These are phyloP conservation scores for Erpobdella octoculata DNA, from an alignment of 2,888 invertebrate species.

Conservation along the genomic window DNA sequence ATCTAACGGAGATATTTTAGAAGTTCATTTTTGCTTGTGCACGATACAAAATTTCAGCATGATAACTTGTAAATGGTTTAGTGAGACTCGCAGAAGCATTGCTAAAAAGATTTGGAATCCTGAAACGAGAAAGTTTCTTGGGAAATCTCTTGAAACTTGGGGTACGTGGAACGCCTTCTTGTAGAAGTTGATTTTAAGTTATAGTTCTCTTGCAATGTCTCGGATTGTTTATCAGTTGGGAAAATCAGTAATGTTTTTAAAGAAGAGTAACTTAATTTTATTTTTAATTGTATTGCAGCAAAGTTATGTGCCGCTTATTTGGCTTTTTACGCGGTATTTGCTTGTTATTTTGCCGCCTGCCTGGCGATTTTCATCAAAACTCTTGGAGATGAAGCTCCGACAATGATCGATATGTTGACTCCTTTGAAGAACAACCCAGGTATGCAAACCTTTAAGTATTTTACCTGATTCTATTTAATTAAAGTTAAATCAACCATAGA, in stretches of 20 bases:
- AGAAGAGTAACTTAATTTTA: background rate
- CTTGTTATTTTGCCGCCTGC: background rate
- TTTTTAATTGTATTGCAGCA: background rate
- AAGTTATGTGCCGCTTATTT: background rate
- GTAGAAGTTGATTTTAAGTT: background rate
- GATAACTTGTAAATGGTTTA: too few species aligned
- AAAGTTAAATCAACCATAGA: too few species aligned
- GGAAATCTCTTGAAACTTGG: background rate
- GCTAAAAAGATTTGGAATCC: background rate
- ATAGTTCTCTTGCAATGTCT: background rate
- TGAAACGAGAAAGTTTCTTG: background rate
- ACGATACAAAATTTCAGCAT: too few species aligned
- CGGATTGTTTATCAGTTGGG: background rate
- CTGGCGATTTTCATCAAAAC: background rate
- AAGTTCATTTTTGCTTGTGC: too few species aligned
- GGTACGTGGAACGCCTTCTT: background rate
- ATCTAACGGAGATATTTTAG: too few species aligned
- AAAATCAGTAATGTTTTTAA: background rate
- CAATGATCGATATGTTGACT: background rate
- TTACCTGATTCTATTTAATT: too few species aligned
- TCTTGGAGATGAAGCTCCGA: background rate
- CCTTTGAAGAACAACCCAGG: slow-evolving; percentile 10
- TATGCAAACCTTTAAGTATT: too few species aligned
- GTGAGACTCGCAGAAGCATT: too few species aligned
- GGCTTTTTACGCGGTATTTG: background rate